Evolutionary conservation across 2,888 invertebrate species (phyloP).

Genomic region (Andrena flavipes): DNA sequence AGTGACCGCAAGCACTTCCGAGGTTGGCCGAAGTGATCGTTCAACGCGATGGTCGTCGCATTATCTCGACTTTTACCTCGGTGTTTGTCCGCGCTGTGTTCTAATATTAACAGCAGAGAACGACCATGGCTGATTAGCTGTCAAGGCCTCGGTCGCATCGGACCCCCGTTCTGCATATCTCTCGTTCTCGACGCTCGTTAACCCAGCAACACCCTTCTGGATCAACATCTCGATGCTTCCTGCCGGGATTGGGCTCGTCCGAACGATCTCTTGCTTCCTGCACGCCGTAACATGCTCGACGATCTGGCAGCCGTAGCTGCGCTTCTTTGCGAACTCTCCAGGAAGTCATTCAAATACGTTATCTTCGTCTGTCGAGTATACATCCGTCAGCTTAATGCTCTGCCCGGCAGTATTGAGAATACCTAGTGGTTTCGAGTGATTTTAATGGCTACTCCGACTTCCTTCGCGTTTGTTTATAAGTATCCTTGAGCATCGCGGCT

Average conservation of each 20-base stretch:
- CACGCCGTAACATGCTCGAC: slow-evolving; percentile 6
- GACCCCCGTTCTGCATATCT: slow-evolving; percentile 53
- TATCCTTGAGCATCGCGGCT: too few species aligned
- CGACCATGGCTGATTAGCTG: slow-evolving; percentile 57
- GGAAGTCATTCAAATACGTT: slow-evolving; percentile 28
- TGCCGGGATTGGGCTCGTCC: slow-evolving; percentile 6
- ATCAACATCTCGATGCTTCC: slow-evolving; percentile 55
- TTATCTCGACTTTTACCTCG: slow-evolving; percentile 24
- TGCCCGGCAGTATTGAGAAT: neutral
- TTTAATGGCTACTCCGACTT: neutral
- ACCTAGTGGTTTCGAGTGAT: neutral
- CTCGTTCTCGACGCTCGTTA: slow-evolving; percentile 39
- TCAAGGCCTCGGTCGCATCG: slow-evolving; percentile 67
- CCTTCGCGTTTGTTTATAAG: neutral
- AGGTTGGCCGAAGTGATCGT: slow-evolving; percentile 6
- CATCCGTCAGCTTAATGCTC: slow-evolving; percentile 12
- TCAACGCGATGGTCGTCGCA: neutral
- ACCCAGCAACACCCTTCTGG: slow-evolving; percentile 32
- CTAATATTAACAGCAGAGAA: slow-evolving; percentile 28
- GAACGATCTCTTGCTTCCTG: slow-evolving; percentile 44
- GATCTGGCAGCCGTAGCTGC: neutral
- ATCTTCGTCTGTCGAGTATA: neutral
- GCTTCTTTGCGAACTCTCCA: slow-evolving; percentile 5
- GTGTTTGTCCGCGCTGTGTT: slow-evolving; percentile 40
- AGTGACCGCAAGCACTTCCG: neutral